phyloP scores from a whole-genome alignment of 2,797 vertebrate genomes.

The Gobio occitaniae region DNA sequence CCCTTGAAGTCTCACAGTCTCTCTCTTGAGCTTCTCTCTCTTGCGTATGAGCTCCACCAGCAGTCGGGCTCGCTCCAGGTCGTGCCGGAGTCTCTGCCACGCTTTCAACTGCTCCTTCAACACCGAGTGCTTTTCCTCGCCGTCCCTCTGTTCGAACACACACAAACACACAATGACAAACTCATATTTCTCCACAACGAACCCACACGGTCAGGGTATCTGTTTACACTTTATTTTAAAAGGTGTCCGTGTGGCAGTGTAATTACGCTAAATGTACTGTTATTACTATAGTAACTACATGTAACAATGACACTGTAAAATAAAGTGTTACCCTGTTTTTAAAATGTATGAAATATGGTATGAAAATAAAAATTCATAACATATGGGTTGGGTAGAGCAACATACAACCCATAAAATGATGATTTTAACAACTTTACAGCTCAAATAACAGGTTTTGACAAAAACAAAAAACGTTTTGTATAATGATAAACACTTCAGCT shows the following conservation, averaged over 20 bases:
- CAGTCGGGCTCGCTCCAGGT: slow-evolving; percentile 94
- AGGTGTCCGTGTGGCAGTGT: too few relatives aligned
- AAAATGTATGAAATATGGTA: neutral
- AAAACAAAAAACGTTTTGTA: too few relatives aligned
- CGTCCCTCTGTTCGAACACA: slow-evolving; percentile 83
- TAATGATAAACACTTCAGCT: neutral
- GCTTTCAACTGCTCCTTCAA: slow-evolving; percentile 99
- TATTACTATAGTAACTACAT: too few relatives aligned
- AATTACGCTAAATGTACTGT: too few relatives aligned
- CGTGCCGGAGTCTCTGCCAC: slow-evolving; percentile 97
- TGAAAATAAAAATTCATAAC: neutral
- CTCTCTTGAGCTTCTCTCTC: slow-evolving; percentile 97
- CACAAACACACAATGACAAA: slow-evolving; percentile 40
- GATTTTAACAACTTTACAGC: neutral
- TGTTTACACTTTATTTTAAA: too few relatives aligned
- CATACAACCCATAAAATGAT: neutral
- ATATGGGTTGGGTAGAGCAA: neutral
- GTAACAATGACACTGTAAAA: too few relatives aligned
- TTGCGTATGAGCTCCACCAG: slow-evolving; percentile 99
- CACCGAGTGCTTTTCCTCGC: slow-evolving; percentile 92
- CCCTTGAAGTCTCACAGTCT: slow-evolving; percentile 83
- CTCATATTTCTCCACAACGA: neutral
- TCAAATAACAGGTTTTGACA: neutral
- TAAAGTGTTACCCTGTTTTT: too few relatives aligned
- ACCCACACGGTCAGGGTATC: neutral